phyloP scores from a whole-genome alignment of 2,113 vertebrate genomes.

The Ceyx melanurus region DNA sequence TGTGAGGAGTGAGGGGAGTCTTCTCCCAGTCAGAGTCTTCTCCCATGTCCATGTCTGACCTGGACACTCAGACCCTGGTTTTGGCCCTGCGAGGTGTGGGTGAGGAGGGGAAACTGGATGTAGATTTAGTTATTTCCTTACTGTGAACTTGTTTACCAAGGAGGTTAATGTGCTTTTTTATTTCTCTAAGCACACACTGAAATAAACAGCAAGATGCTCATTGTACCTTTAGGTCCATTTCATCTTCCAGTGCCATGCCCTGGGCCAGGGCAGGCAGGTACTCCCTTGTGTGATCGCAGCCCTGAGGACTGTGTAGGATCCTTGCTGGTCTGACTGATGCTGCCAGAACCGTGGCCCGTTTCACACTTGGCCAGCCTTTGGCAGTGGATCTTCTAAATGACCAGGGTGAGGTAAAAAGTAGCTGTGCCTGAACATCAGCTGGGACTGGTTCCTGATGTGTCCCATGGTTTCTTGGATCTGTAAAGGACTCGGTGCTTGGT shows the following conservation, averaged over 20 bases:
- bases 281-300: accelerated
- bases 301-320: not conserved
- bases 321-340: not conserved
- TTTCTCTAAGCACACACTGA: not conserved
- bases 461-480: not conserved
- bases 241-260: not conserved
- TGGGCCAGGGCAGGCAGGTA: not conserved
- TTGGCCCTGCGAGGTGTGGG: not conserved
- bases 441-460: not conserved
- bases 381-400: not conserved
- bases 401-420: not conserved
- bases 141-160: not conserved
- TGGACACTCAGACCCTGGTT: not conserved
- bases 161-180: not conserved
- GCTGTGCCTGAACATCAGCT: not conserved
- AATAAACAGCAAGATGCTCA: not conserved
- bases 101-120: not conserved
- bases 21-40: not conserved
- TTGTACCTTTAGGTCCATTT: not conserved
- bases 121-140: not conserved
- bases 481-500: not conserved
- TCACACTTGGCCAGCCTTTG: not conserved
- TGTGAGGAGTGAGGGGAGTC: not conserved
- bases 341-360: not conserved
- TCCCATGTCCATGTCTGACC: not conserved